Base-by-base conservation (phyloP, 2,888 invertebrate species). In the Noctua fimbriata region DNA sequence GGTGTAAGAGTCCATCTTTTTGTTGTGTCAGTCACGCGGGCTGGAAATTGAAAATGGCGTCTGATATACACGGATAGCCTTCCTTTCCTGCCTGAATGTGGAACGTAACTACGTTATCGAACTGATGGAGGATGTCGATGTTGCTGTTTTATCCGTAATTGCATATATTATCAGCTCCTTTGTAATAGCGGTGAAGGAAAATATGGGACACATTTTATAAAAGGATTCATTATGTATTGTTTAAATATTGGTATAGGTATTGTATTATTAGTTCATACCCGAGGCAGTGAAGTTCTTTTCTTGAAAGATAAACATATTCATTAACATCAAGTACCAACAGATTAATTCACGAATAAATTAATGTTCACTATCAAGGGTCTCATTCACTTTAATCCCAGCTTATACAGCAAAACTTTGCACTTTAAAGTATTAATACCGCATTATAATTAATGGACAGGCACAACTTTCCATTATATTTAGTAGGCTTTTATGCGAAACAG, bases 401-500 rank as follows among this genome's bases (percentile, higher is more conserved):
- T 58, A 69, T 12, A 66, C 60, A 60, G 65, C 52, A 36, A 84
- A 79, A 84, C 55, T 70, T 79, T 79, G 6, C 18, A 47, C 49
- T 73, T 44, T 41, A 79, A 47, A 70, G 21, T 79, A 73, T 67
- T 79, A 63, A 69, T 69, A 70, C 41, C 28, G 41, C 44, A 44
- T 44, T 52, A 47, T 75, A 75, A 78, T 84, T 52, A 75, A 83
- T 83, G 83, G n/a, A 52, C 32, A 49, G 71, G 65, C 86, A 83
- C 73, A 74, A 71, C 52, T 77, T 73, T 73, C 24, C 69, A 67
- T 52, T 21, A 32, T 66, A 80, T 69, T 77, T 10, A 18, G 75
- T 58, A 73, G 66, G 70, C 67, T 58, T 83, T 85, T 86, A 85
- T 83, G 73, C 83, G 58, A 67, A 83, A 73, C 73, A 72, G 41